These are phyloP conservation scores for Acrocephalus arundinaceus DNA, from an alignment of 2,113 vertebrate species.

Conservation along the genomic window DNA sequence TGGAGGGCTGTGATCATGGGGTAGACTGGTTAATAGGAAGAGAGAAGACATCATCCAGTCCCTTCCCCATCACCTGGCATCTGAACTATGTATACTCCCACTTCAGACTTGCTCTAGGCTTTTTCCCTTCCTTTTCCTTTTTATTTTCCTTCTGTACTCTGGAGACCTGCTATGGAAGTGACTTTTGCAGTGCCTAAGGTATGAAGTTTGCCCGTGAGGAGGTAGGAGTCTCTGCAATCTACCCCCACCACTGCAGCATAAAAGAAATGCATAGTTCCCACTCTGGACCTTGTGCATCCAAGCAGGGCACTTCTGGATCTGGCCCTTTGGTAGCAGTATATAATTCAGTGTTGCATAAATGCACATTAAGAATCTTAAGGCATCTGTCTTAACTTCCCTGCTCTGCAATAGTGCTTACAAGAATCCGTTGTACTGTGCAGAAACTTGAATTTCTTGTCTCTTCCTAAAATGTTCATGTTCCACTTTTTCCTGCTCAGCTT, in stretches of 20 bases:
- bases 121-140: too few relatives aligned
- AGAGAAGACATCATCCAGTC: neutral
- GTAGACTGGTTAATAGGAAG: neutral
- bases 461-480: constrained; percentile 64
- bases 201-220: neutral
- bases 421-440: constrained; percentile 57
- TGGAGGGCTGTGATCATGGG: neutral
- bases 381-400: constrained; percentile 73
- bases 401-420: constrained; percentile 66
- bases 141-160: neutral
- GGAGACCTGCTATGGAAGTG: constrained; percentile 28
- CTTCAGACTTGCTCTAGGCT: neutral
- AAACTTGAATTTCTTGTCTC: constrained; percentile 66
- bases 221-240: constrained; percentile 14
- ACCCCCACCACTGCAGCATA: constrained; percentile 19
- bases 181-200: constrained; percentile 40
- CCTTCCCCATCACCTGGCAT: neutral
- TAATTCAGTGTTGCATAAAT: constrained; percentile 70
- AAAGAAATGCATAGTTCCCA: constrained; percentile 71
- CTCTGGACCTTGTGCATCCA: constrained; percentile 58
- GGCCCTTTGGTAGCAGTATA: constrained; percentile 62
- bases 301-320: constrained; percentile 68
- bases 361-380: constrained; percentile 77
- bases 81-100: neutral
- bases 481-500: constrained; percentile 53